Conservation (phyloP, 2,888 invertebrate genomes). For the Lochmaea capreae region DNA sequence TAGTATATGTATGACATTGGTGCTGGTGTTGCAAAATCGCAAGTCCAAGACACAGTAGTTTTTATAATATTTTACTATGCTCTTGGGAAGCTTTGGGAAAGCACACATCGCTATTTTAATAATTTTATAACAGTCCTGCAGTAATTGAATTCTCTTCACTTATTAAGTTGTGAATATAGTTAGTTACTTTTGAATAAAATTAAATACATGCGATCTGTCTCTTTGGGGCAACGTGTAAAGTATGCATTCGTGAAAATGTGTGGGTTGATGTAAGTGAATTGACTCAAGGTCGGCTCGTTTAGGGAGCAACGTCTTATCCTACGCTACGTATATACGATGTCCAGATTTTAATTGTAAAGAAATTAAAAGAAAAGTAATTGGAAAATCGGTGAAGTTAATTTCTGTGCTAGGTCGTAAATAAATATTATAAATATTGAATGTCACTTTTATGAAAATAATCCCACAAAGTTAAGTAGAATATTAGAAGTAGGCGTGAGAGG, state of each 20-base stretch:
- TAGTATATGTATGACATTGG: too few species aligned
- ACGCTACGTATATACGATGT: constrained; percentile 13
- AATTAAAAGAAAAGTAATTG: background rate
- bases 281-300: constrained; percentile 35
- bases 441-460: background rate
- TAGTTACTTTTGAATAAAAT: background rate
- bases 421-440: background rate
- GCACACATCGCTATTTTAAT: too few species aligned
- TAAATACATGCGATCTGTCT: background rate
- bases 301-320: constrained; percentile 35
- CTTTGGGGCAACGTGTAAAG: constrained; percentile 4
- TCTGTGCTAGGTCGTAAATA: background rate
- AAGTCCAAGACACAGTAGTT: too few species aligned
- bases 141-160: too few species aligned
- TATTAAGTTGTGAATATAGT: too few species aligned
- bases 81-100: too few species aligned
- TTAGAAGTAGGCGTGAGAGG: too few species aligned
- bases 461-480: background rate
- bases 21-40: too few species aligned
- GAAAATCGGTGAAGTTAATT: background rate
- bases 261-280: constrained; percentile 34
- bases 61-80: too few species aligned
- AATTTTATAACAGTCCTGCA: too few species aligned
- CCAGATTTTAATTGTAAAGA: background rate
- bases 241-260: constrained; percentile 17